Base-by-base conservation (phyloP, 2,113 vertebrate genomes). In the Halcyon senegalensis region DNA sequence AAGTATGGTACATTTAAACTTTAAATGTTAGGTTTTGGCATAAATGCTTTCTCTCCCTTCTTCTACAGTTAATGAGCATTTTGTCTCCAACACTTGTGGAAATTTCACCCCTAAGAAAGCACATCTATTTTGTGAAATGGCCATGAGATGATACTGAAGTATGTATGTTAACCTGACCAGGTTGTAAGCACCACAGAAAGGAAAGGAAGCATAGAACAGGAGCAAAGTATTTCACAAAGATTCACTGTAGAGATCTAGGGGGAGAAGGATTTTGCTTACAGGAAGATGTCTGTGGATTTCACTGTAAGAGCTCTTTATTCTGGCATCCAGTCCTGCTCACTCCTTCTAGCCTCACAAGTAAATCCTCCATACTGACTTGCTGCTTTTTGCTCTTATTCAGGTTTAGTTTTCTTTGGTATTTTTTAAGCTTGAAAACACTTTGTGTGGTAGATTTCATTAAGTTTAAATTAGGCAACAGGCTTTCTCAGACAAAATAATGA, bases 251-350 rank as follows among this genome's bases (percentile, higher is more conserved):
- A 68, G 8, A 31, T 60, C 10, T 60, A 55, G 7, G 33, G 2
- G 7, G 5, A 56, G 55, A 60, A 69, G 7, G 8, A 8, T 35
- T 76, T 93, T 84, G 6, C 16, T 87, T 72, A 23, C 25, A 37
- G 19, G 39, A 24, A 41, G 9, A 31, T 50, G 33, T 46, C 7
- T 73, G 8, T 51, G 33, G 13, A 0, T 64, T 84, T 87, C 25
- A 50, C 11, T 53, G 9, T 4, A 21, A 58, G 23, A 77, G 18
- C 6, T 87, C 16, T 6, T 87, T 70, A 17, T 87, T 77, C 58
- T 56, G n/a, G 6, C 14, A 33, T 48, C 25, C 21, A 28, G 11
- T 84, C 25, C 39, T 25, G 9, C 18, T 28, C 1, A 0, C 1
- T 20, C 81, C 35, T 73, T 84, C 41, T 3, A 58, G 16, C 21